Percentiles rank a stretch among this genome's conserved stretches.
phyloP scores from a whole-genome alignment of 2,888 invertebrate genomes.

The Dione vanillae region DNA sequence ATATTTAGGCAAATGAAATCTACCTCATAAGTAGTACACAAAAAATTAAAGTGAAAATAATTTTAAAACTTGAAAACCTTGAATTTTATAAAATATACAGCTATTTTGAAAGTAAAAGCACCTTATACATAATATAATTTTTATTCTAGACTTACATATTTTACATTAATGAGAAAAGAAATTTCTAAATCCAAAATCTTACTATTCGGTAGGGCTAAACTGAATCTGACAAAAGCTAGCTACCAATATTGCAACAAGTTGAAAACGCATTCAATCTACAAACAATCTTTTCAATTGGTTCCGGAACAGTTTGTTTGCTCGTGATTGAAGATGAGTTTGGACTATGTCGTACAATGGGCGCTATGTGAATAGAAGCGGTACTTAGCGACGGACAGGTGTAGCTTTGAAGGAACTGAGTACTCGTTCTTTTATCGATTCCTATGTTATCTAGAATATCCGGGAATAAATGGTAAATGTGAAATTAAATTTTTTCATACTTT shows the following conservation, averaged over 20 bases:
- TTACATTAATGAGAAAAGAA: not conserved
- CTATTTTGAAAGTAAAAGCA: too few relatives aligned
- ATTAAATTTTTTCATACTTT: not conserved
- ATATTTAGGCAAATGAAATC: too few relatives aligned
- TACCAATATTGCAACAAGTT: conserved; percentile 11
- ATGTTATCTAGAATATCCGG: not conserved
- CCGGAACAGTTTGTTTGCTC: conserved; percentile 9
- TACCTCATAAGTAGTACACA: too few relatives aligned
- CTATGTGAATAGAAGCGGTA: not conserved
- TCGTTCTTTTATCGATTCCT: not conserved
- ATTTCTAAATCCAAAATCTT: not conserved
- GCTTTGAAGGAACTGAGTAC: not conserved
- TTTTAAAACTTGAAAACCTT: too few relatives aligned
- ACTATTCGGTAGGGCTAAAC: not conserved
- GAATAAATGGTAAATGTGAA: not conserved
- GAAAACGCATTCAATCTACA: conserved; percentile 24
- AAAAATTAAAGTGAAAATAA: too few relatives aligned
- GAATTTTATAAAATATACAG: too few relatives aligned
- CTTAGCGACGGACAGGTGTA: conserved; percentile 5
- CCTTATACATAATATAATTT: not conserved
- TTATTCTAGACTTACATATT: not conserved
- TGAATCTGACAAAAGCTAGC: not conserved
- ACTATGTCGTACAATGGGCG: not conserved
- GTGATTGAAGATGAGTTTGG: conserved; percentile 3
- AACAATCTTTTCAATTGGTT: conserved; percentile 34